These are phyloP conservation scores for Vannuccia rotundouncinata DNA, from an alignment of 2,888 invertebrate species.

Conservation along the genomic window DNA sequence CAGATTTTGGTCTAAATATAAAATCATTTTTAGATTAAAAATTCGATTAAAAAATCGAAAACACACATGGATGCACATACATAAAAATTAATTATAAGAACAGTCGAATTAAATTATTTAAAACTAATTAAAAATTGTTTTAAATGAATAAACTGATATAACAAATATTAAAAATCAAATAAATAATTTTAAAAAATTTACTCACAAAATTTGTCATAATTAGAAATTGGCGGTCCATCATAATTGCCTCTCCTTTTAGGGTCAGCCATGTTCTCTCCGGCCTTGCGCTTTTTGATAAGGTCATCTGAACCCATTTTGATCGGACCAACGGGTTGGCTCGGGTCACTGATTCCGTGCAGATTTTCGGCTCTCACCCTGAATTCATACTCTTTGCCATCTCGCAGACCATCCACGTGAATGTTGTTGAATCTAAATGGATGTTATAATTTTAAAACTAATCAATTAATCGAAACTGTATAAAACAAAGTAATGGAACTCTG, in stretches of 20 bases:
- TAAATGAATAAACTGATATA: not conserved
- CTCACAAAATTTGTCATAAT: slow-evolving; percentile 85
- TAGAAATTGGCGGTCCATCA: slow-evolving; percentile 72
- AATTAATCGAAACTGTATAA: too few species aligned
- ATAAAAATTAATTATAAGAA: too few species aligned
- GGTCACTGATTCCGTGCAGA: slow-evolving; percentile 89
- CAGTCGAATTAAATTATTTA: not conserved
- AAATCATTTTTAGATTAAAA: slow-evolving; percentile 26
- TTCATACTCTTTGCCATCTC: slow-evolving; percentile 87
- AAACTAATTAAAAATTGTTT: not conserved
- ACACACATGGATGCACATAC: too few species aligned
- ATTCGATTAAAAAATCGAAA: too few species aligned
- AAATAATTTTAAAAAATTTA: slow-evolving; percentile 39
- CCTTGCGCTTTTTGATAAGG: slow-evolving; percentile 41
- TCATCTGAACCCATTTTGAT: slow-evolving; percentile 47
- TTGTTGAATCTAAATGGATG: slow-evolving; percentile 18
- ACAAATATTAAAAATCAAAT: not conserved
- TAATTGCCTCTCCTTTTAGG: slow-evolving; percentile 67
- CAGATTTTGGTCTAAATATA: slow-evolving; percentile 74
- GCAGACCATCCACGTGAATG: slow-evolving; percentile 77
- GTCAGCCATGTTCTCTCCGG: slow-evolving; percentile 39
- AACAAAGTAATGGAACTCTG: too few species aligned
- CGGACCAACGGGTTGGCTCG: slow-evolving; percentile 72
- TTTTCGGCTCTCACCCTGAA: slow-evolving; percentile 96
- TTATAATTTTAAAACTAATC: too few species aligned